A percentile compares a stretch with the other conserved stretches of the same genome.
Conservation (phyloP, 1,140 invertebrate species). For the Asobara japonica region DNA sequence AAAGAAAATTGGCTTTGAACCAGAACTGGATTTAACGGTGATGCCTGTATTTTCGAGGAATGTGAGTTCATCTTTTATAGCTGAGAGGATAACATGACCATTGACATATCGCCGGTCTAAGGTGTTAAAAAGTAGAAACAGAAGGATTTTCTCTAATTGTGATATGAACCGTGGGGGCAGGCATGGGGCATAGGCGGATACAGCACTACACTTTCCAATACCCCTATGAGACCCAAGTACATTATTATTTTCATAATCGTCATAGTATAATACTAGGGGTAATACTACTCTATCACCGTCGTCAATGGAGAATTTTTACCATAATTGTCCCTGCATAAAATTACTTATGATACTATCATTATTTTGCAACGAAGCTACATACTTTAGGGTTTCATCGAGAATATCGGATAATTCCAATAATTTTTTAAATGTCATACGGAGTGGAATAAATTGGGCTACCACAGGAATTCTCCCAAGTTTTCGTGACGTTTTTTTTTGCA, state of each 20-base stretch:
- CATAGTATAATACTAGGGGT: slow-evolving; percentile 24
- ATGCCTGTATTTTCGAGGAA: slow-evolving; percentile 18
- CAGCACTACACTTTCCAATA: slow-evolving; percentile 13
- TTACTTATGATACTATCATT: slow-evolving; percentile 24
- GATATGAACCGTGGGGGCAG: slow-evolving; percentile 39
- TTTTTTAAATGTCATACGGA: slow-evolving; percentile 7
- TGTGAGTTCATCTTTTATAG: slow-evolving; percentile 43
- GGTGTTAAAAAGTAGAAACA: slow-evolving; percentile 45
- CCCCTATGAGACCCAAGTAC: slow-evolving; percentile 1
- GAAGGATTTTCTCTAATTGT: slow-evolving; percentile 47
- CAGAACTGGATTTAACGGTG: slow-evolving; percentile 22
- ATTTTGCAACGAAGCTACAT: not conserved
- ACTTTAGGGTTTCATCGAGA: not conserved
- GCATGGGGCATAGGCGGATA: slow-evolving; percentile 35
- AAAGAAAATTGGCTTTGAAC: slow-evolving; percentile 42
- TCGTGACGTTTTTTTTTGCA: not conserved
- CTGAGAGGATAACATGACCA: slow-evolving; percentile 42
- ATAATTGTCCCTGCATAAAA: slow-evolving; percentile 27
- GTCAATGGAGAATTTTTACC: not conserved
- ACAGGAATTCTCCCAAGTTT: not conserved
- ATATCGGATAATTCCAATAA: not conserved
- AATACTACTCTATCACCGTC: slow-evolving; percentile 25
- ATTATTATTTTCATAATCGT: slow-evolving; percentile 37
- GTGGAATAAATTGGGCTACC: slow-evolving; percentile 11
- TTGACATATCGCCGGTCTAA: slow-evolving; percentile 42